Base-by-base conservation (phyloP, 2,888 invertebrate genomes). In the Drosophila tanythrix region DNA sequence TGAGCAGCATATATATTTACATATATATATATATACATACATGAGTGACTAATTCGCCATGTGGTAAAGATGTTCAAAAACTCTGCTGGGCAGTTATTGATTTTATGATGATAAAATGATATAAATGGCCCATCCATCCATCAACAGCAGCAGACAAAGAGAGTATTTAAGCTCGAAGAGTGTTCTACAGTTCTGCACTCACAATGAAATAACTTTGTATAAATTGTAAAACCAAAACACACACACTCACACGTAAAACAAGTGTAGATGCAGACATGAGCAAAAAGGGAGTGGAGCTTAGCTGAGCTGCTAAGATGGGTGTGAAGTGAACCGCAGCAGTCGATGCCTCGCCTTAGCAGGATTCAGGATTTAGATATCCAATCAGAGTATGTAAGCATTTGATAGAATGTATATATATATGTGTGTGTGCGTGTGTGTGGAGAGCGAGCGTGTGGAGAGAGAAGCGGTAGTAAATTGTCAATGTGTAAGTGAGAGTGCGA, bases 291-390 rank as follows among this genome's bases (percentile, higher is more conserved):
- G 81, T 70, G 71, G 62, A 66, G 73, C 68, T 60, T 50, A 36
- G 46, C 46, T 46, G 46, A 25, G 25, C 46, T 46, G 46, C 46
- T 46, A 25, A 50, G 69, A 31, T 80, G 81, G 67, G 81, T 66
- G 76, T 80, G 76, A 79, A 78, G 52, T 79, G 60, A 53, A 59
- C 63, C 63, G 46, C 46, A 46, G 27, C 46, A 48, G 71, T 52
- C 50, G 58, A 67, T 65, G 73, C 61, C 67, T 81, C 56, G 65
- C 72, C 76, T 79, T 73, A 75, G 78, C 74, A 84, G 89, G 79
- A 88, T 82, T 82, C 79, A 86, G 89, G 76, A 86, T 86, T 88
- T 89, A 86, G 90, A 86, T 89, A 86, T 86, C 86, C 85, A 89
- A 86, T 88, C 89, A 88, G 88, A 89, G 73, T 79, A 85, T 82